These are phyloP conservation scores for Phrynocephalus vlangalii DNA, from an alignment of 2,797 vertebrate species.

Conservation along the genomic window DNA sequence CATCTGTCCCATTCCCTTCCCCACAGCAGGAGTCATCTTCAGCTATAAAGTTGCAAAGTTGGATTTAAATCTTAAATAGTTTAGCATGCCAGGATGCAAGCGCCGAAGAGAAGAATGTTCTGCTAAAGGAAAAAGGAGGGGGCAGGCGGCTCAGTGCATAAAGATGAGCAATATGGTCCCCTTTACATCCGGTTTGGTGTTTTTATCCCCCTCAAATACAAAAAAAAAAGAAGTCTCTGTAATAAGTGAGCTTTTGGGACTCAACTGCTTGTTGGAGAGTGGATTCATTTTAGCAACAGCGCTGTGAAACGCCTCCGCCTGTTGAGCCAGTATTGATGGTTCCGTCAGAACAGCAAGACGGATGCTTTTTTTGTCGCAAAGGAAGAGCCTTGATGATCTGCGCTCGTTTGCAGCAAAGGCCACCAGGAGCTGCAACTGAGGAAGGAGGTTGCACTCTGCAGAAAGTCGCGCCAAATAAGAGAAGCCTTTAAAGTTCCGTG, in stretches of 20 bases:
- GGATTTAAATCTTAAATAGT: conserved; percentile 72
- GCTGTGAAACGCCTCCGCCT: neutral
- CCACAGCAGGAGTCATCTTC: conserved; percentile 64
- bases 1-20: conserved; percentile 74
- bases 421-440: too few relatives aligned
- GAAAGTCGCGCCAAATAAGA: too few relatives aligned
- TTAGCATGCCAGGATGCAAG: conserved; percentile 45
- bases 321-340: neutral
- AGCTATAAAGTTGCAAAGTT: conserved; percentile 55
- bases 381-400: too few relatives aligned
- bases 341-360: neutral
- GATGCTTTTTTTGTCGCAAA: neutral
- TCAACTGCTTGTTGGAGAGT: neutral
- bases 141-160: neutral
- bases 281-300: neutral
- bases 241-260: conserved; percentile 7
- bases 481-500: too few relatives aligned
- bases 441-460: too few relatives aligned
- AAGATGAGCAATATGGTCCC: conserved; percentile 7
- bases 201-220: neutral
- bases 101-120: conserved; percentile 28
- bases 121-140: conserved; percentile 13
- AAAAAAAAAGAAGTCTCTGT: too few relatives aligned
- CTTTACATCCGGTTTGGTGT: neutral
- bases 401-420: too few relatives aligned